Evolutionary conservation across 2,113 vertebrate genomes (phyloP).

Genomic region (Istiophorus platypterus): DNA sequence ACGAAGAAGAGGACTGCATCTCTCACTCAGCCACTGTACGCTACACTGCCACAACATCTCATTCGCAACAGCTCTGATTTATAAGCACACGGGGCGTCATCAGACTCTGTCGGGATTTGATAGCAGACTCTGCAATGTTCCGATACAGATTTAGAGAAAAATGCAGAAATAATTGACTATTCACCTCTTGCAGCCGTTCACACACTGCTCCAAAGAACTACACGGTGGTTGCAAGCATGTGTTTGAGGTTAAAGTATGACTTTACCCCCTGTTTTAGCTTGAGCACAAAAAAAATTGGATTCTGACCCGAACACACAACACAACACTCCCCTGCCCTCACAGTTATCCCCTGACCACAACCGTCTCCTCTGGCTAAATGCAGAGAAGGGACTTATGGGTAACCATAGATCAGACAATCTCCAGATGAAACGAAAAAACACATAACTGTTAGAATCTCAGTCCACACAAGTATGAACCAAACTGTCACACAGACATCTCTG

Average conservation of each 20-base stretch:
- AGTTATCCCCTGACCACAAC: conserved; percentile 6
- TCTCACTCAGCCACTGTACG: conserved; percentile 59
- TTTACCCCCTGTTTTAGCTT: conserved; percentile 10
- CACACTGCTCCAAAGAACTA: conserved; percentile 33
- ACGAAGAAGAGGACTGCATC: conserved; percentile 61
- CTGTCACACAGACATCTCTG: background rate
- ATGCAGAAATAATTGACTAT: conserved; percentile 68
- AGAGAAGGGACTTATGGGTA: background rate
- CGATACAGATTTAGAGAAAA: conserved; percentile 58
- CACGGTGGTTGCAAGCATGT: conserved; percentile 50
- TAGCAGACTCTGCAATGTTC: conserved; percentile 50
- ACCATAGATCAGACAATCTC: background rate
- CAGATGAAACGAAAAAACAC: background rate
- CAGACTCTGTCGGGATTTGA: conserved; percentile 58
- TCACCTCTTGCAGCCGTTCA: conserved; percentile 44
- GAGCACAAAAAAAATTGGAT: background rate
- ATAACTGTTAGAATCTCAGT: background rate
- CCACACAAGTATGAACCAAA: background rate
- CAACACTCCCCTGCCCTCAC: conserved; percentile 3
- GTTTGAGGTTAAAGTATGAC: conserved; percentile 46
- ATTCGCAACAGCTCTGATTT: conserved; percentile 66
- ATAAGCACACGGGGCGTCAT: conserved; percentile 59
- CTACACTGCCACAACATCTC: conserved; percentile 56
- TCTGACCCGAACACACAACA: background rate
- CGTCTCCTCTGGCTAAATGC: background rate